Evolutionary conservation across 2,113 vertebrate species (phyloP), one percentile per base, ranked within the genome.

Genomic region (Corythoichthys haematopterus): DNA sequence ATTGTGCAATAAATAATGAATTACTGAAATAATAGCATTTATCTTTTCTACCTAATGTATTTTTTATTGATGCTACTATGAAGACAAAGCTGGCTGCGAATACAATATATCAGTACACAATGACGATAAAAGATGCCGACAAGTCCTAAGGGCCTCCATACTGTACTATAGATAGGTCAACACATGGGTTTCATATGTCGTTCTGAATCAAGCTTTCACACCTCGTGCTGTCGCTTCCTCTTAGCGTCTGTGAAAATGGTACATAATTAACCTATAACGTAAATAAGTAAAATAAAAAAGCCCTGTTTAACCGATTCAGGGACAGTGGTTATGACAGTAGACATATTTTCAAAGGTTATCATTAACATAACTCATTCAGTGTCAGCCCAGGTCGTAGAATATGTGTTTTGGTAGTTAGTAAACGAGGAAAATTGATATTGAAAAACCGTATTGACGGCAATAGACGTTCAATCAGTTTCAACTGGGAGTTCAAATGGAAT

Each of bases 171-270:
- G 37, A 43, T 43, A 60, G 60, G 60, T 62, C 60, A 66, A 58
- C 48, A 63, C 28, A 59, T 64, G 57, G 5, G 70, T 16, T 46
- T 13, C 6, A 11, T 4, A 58, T 38, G 74, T 48, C 43, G 51
- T 4, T 5, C 40, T 65, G 67, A 77, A 68, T 83, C 45, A 35
- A 52, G 36, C 36, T 48, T 65, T 67, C 48, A 55, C 56, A 1
- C 72, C 51, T 77, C 66, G 7, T 14, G 71, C 66, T 73, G 80
- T 67, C 60, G 65, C 69, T 45, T 79, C 67, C 48, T 80, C 33
- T 64, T 69, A 60, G 55, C 8, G 7, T 48, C 68, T 52, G 64
- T 52, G 56, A 80, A 53, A 75, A 74, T 78, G 66, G 48, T 65
- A 5, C 33, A 45, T 71, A 64, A 55, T 77, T 76, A 80, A 82